Evolutionary conservation across 2,113 vertebrate genomes (phyloP).

Genomic region (Perca fluviatilis): DNA sequence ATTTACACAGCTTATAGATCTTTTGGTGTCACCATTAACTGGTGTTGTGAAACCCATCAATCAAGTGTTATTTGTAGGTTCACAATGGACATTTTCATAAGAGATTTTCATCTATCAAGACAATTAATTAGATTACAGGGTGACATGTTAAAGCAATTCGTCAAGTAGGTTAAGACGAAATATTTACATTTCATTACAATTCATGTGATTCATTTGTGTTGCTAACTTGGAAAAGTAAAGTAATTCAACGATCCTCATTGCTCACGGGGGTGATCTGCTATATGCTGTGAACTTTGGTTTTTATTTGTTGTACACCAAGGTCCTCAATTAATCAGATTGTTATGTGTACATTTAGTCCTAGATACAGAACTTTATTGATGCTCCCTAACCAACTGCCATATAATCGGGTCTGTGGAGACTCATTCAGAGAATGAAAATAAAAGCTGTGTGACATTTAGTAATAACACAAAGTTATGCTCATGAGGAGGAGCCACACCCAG

Average conservation of each 20-base stretch:
- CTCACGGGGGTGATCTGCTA: not conserved
- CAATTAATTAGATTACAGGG: constrained; percentile 13
- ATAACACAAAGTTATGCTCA: constrained; percentile 35
- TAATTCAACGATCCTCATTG: not conserved
- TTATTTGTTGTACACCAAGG: not conserved
- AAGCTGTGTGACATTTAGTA: constrained; percentile 60
- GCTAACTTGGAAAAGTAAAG: not conserved
- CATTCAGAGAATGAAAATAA: constrained; percentile 19
- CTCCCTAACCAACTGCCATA: constrained; percentile 25
- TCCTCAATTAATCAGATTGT: constrained; percentile 32
- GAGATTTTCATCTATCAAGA: constrained; percentile 18
- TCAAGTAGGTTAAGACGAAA: constrained; percentile 16
- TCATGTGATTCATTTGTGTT: constrained; percentile 25
- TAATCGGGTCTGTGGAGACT: constrained; percentile 31
- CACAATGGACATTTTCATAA: constrained; percentile 5
- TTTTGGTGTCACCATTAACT: constrained; percentile 37
- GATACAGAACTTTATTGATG: constrained; percentile 34
- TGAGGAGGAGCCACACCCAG: constrained; percentile 10
- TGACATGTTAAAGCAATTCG: constrained; percentile 28
- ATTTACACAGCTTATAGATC: not conserved
- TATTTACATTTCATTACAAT: constrained; percentile 26
- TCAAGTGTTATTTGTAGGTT: constrained; percentile 60
- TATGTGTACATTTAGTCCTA: not conserved
- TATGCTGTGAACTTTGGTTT: constrained; percentile 29
- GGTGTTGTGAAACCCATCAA: constrained; percentile 49